Conservation (phyloP, 2,888 invertebrate genomes). For the Protula sp. region DNA sequence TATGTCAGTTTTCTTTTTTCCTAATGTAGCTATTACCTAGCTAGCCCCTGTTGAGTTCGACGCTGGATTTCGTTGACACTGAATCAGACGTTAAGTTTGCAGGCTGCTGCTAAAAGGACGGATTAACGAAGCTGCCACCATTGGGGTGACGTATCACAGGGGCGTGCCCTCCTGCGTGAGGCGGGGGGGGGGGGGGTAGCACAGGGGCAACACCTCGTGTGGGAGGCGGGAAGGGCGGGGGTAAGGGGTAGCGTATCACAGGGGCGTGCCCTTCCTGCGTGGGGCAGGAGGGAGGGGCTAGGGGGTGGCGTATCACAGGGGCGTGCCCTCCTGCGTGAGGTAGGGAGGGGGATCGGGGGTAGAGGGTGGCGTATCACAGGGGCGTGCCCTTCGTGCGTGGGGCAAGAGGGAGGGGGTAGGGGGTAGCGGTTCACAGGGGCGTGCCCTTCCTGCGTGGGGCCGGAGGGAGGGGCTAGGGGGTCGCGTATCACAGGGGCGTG, state of each 20-base stretch:
- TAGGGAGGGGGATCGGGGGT: constrained; percentile 29
- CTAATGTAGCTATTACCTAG: too few relatives aligned
- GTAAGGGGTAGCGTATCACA: constrained; percentile 60
- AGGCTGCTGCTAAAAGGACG: too few relatives aligned
- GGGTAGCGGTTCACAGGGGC: constrained; percentile 65
- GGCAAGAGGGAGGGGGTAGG: constrained; percentile 32
- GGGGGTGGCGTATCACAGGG: too few relatives aligned
- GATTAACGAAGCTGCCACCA: too few relatives aligned
- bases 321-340: constrained; percentile 25
- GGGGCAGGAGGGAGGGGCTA: constrained; percentile 29
- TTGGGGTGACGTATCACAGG: too few relatives aligned
- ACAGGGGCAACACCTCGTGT: constrained; percentile 68
- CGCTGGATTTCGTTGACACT: too few relatives aligned
- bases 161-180: constrained; percentile 25
- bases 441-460: too few relatives aligned
- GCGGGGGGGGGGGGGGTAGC: constrained; percentile 57
- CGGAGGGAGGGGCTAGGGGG: constrained; percentile 42
- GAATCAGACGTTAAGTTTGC: too few relatives aligned
- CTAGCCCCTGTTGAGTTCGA: too few relatives aligned
- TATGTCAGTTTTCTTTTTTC: too few relatives aligned
- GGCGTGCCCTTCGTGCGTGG: constrained; percentile 24
- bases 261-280: constrained; percentile 67
- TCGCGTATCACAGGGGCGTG: constrained; percentile 67
- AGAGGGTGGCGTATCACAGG: too few relatives aligned
- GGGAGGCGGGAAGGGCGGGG: constrained; percentile 29